Base-by-base conservation (phyloP, 23 tunicate genomes). In the Diplosoma virens region DNA sequence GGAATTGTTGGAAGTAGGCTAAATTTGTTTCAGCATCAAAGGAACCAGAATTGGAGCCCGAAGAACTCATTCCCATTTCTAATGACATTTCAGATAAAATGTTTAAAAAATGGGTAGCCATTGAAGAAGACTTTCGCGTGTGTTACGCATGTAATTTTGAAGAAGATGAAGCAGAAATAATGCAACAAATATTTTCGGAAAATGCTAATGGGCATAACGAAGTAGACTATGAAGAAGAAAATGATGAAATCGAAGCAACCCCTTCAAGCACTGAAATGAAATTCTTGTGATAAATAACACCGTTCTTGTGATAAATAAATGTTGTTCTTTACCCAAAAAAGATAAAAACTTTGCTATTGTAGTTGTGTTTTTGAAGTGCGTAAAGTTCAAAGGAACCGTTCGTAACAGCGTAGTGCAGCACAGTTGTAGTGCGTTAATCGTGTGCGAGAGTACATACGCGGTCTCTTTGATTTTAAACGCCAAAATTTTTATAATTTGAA, bases 21-120 rank as follows among this genome's bases (percentile, higher is more conserved):
- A 58, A 58, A 17, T 58, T 58, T 58, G 65, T 58, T 58, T 58
- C 65, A n/a, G 65, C 65, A n/a, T 22, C 65, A 58, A 22, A 58
- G 65, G 65, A 58, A n/a, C 65, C 24, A 22, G 65, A 58, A 22
- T 22, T 58, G 65, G 21, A 58, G 65, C 25, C 25, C n/a, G 65
- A 58, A 22, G 25, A 11, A 46, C 52, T 16, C 52, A 46, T 46
- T 46, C 52, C 52, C 16, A 16, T 46, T 16, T 16, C 52, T 58
- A 22, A 58, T 58, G 25, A n/a, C 65, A 58, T 58, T 58, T 20
- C 25, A 58, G 65, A n/a, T 11, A n/a, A 58, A 9, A 20, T n/a
- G 25, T 58, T 58, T 58, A 22, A 58, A 58, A 22, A 58, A 20
- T 58, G 21, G 65, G 25, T 58, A 11, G 65, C 24, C 65, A 58